Percentiles rank a stretch among this genome's conserved stretches.
phyloP scores from a whole-genome alignment of 1,140 invertebrate species.

The Ceratina japonica region DNA sequence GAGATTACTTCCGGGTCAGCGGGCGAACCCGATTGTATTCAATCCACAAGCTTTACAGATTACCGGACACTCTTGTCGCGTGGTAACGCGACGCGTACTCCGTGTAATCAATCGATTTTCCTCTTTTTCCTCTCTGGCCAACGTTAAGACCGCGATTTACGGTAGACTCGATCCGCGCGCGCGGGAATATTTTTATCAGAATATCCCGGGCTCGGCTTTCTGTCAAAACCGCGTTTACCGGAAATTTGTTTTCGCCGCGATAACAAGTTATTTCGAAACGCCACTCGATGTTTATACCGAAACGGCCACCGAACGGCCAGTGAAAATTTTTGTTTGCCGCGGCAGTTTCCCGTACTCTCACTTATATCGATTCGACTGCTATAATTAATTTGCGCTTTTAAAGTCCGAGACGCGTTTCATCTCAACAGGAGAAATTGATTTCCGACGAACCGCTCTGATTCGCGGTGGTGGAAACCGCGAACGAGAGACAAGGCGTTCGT shows the following conservation, averaged over 20 bases:
- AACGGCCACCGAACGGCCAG: neutral
- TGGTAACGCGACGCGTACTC: conserved; percentile 37
- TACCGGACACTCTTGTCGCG: conserved; percentile 51
- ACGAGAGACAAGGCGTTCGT: neutral
- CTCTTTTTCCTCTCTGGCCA: neutral
- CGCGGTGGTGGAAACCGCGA: neutral
- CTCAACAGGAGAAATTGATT: neutral
- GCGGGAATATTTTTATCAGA: neutral
- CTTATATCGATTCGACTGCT: no score
- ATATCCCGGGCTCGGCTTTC: neutral
- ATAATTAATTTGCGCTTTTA: no score
- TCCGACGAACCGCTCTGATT: neutral
- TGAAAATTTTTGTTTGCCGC: neutral
- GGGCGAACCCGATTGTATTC: conserved; percentile 52
- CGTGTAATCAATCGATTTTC: conserved; percentile 26
- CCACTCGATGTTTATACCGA: neutral
- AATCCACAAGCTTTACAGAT: conserved; percentile 59
- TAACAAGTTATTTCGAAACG: neutral
- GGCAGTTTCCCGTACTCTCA: neutral
- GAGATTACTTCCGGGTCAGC: conserved; percentile 64
- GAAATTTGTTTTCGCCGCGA: neutral
- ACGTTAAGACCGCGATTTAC: no score
- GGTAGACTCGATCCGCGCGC: no score
- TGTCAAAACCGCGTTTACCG: neutral
- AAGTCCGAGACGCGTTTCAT: no score